Conservation (phyloP, 2,888 invertebrate species). For the Icerya purchasi region DNA sequence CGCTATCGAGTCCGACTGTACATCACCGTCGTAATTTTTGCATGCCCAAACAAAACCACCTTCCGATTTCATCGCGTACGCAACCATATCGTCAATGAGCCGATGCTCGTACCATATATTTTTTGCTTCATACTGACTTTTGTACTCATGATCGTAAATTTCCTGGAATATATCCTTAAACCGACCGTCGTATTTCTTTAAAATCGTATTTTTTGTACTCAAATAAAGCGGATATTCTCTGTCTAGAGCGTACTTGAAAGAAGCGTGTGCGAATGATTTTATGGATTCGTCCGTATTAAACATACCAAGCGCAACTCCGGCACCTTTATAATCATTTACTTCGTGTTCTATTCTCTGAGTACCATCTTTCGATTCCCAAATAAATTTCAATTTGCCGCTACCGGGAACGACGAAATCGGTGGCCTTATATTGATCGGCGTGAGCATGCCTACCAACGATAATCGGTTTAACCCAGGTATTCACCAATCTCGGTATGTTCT, state of each 20-base stretch:
- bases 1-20: constrained; percentile 93
- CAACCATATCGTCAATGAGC: constrained; percentile 97
- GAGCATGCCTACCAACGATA: constrained; percentile 94
- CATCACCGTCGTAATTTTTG: constrained; percentile 98
- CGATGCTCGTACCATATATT: constrained; percentile 96
- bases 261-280: constrained; percentile 80
- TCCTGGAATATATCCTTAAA: constrained; percentile 96
- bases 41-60: constrained; percentile 99
- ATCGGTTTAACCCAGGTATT: constrained; percentile 90
- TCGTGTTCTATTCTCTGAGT: constrained; percentile 35
- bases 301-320: constrained; percentile 88
- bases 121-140: constrained; percentile 54
- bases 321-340: constrained; percentile 64
- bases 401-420: constrained; percentile 90
- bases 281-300: constrained; percentile 92
- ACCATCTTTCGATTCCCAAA: constrained; percentile 46
- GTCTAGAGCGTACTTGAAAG: constrained; percentile 70
- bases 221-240: constrained; percentile 74
- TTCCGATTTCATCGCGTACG: constrained; percentile 90
- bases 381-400: constrained; percentile 65
- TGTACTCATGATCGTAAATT: constrained; percentile 76
- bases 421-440: constrained; percentile 90
- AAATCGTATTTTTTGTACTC: constrained; percentile 91
- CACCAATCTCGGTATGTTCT: constrained; percentile 87
- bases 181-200: constrained; percentile 87